Evolutionary conservation across 2,888 invertebrate genomes (phyloP).

Genomic region (Gryllus longicercus): DNA sequence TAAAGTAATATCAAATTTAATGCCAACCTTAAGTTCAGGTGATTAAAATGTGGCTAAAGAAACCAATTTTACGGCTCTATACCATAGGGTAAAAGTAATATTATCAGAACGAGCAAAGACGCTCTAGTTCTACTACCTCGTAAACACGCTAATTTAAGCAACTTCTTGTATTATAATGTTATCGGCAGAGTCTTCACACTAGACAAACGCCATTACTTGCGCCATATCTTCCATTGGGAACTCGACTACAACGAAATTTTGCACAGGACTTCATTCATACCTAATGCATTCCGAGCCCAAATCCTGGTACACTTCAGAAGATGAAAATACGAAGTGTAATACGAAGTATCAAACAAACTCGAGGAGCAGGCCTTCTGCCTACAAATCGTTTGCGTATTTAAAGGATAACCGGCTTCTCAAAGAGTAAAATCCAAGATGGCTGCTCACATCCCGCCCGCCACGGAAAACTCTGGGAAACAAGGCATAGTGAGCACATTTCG

Average conservation of each 20-base stretch:
- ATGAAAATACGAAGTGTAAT: conserved; percentile 25
- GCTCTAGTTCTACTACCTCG: background rate
- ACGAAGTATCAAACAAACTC: conserved; percentile 31
- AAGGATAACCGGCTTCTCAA: conserved; percentile 68
- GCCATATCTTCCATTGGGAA: conserved; percentile 36
- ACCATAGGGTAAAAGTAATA: background rate
- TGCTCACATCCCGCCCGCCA: conserved; percentile 68
- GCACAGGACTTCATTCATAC: conserved; percentile 53
- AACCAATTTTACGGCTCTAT: background rate
- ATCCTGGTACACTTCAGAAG: conserved; percentile 34
- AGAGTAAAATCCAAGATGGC: conserved; percentile 76
- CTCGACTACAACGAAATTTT: conserved; percentile 34
- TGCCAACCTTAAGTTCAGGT: background rate
- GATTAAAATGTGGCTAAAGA: background rate
- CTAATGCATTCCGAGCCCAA: conserved; percentile 64
- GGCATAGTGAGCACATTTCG: conserved; percentile 42
- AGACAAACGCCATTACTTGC: conserved; percentile 62
- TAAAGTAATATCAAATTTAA: conserved; percentile 10
- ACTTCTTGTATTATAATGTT: conserved; percentile 5
- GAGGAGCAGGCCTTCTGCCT: conserved; percentile 28
- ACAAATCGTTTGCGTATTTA: conserved; percentile 50
- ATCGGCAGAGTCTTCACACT: conserved; percentile 29
- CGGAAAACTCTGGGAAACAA: conserved; percentile 51
- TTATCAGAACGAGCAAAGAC: background rate
- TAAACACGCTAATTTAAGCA: background rate